Conservation (phyloP, 2,797 vertebrate genomes). For the Sebastes cheni region DNA sequence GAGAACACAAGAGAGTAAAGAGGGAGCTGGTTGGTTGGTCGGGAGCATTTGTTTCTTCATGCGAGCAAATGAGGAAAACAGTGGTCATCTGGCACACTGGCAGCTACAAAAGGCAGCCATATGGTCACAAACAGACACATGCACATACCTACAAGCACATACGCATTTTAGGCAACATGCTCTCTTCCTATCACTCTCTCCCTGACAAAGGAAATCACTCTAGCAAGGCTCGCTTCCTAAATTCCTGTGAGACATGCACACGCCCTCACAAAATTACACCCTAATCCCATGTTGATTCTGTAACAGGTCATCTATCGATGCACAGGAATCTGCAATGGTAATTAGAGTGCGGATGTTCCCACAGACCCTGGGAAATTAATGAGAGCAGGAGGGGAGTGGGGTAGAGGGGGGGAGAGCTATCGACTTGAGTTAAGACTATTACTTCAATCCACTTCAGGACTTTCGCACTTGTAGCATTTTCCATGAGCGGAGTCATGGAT, state of each 20-base stretch:
- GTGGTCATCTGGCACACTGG: constrained; percentile 70
- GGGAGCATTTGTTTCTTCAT: constrained; percentile 66
- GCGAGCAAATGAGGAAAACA: constrained; percentile 57
- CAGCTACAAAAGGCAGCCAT: constrained; percentile 74
- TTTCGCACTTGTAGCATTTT: constrained; percentile 66
- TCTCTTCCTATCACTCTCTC: neutral
- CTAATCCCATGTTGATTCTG: constrained; percentile 62
- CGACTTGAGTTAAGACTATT: constrained; percentile 56
- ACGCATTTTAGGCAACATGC: constrained; percentile 18
- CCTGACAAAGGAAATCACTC: constrained; percentile 44
- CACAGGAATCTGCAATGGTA: constrained; percentile 72
- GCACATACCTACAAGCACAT: neutral
- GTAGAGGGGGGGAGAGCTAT: constrained; percentile 28
- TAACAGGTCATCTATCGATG: constrained; percentile 73
- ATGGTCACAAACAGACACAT: constrained; percentile 55
- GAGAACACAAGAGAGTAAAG: constrained; percentile 25
- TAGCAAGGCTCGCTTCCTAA: constrained; percentile 13
- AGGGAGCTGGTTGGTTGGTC: constrained; percentile 32
- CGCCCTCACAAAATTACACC: constrained; percentile 39
- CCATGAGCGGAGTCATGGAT: constrained; percentile 50
- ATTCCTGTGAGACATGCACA: constrained; percentile 37
- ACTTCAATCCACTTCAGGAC: constrained; percentile 59
- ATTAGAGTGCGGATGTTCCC: constrained; percentile 72
- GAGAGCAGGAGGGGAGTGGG: constrained; percentile 37
- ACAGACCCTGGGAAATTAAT: constrained; percentile 73